Percentiles rank a stretch among this genome's conserved stretches.
Conservation (phyloP, 2,113 vertebrate species). For the Peromyscus polionotus region DNA sequence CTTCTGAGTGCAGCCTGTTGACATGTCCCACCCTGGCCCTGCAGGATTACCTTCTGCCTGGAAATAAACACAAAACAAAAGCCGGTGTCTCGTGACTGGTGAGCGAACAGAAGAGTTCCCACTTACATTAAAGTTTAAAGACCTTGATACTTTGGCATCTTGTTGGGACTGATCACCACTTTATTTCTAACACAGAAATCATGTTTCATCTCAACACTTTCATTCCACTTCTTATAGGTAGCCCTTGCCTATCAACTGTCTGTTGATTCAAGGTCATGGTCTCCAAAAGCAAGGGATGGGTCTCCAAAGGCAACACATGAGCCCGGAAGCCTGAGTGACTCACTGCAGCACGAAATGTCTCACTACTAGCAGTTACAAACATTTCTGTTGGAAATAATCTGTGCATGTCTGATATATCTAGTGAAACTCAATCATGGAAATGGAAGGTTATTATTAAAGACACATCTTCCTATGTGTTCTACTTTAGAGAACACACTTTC, state of each 20-base stretch:
- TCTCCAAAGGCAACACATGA: background rate
- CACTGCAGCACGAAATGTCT: background rate
- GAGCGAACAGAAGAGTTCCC: background rate
- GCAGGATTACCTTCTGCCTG: background rate
- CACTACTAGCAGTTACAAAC: background rate
- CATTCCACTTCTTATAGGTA: background rate
- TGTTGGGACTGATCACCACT: background rate
- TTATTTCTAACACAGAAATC: background rate
- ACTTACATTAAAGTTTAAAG: constrained; percentile 46
- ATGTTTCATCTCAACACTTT: background rate
- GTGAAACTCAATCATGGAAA: background rate
- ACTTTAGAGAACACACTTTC: background rate
- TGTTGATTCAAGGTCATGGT: background rate
- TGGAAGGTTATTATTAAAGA: constrained; percentile 12
- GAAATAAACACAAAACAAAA: background rate
- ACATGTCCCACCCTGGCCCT: background rate
- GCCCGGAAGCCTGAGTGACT: background rate
- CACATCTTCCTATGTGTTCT: background rate
- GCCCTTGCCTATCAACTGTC: background rate
- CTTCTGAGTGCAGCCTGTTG: background rate
- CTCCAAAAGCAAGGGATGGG: background rate
- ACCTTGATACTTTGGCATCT: background rate
- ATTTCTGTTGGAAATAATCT: background rate
- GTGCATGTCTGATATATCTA: background rate
- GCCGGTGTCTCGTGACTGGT: background rate